A percentile compares a stretch with the other conserved stretches of the same genome.
These are phyloP conservation scores for Melitaea cinxia DNA, from an alignment of 1,140 invertebrate genomes.

Conservation along the genomic window DNA sequence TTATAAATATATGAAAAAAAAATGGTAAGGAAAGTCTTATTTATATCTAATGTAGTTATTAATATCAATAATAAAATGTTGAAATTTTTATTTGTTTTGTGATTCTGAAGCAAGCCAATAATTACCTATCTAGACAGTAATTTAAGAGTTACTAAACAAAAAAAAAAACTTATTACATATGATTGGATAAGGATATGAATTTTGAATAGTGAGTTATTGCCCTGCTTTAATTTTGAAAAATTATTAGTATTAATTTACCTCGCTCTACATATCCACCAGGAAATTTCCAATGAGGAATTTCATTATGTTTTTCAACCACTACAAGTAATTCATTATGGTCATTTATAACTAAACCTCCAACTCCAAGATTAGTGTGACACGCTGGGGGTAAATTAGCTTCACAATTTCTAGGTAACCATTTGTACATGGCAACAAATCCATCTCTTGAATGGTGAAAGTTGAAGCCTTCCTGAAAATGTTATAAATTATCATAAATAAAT, in stretches of 20 bases:
- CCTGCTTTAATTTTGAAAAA: background rate
- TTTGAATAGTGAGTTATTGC: no score
- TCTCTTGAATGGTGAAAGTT: slow-evolving; percentile 93
- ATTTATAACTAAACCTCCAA: slow-evolving; percentile 93
- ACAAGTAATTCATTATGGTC: slow-evolving; percentile 90
- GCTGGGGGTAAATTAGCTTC: slow-evolving; percentile 87
- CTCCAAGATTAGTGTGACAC: slow-evolving; percentile 93
- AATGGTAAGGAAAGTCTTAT: no score
- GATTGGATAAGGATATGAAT: no score
- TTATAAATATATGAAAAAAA: no score
- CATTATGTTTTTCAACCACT: slow-evolving; percentile 87
- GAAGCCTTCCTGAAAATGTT: slow-evolving; percentile 86
- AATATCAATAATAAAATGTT: no score
- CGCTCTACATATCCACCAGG: slow-evolving; percentile 95
- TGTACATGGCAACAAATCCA: slow-evolving; percentile 89
- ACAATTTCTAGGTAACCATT: slow-evolving; percentile 87
- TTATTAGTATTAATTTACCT: slow-evolving; percentile 76
- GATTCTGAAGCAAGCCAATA: no score
- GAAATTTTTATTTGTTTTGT: no score
- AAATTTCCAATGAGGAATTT: slow-evolving; percentile 90
- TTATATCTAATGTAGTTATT: no score
- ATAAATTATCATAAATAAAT: background rate
- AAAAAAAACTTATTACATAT: no score
- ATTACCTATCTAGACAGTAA: no score
- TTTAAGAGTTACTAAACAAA: no score